These are phyloP conservation scores for Papilio machaon DNA, from an alignment of 1,140 invertebrate genomes.

Conservation along the genomic window DNA sequence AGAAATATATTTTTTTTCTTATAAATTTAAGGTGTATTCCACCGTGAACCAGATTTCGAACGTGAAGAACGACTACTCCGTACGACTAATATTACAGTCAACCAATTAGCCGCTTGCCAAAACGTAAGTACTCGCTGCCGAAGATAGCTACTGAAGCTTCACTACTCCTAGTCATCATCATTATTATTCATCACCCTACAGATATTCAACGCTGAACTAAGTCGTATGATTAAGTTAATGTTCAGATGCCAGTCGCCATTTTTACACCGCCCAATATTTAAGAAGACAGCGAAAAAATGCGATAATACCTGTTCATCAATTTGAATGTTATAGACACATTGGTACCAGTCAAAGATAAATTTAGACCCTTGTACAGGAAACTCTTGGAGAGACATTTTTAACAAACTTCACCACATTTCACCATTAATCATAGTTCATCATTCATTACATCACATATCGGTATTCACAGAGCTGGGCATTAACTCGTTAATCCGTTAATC, in stretches of 20 bases:
- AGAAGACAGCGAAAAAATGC: neutral
- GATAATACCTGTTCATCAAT: neutral
- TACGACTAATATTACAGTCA: slow-evolving; percentile 70
- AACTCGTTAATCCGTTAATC: no score
- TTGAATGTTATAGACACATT: neutral
- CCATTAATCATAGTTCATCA: neutral
- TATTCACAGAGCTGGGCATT: no score
- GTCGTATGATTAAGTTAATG: neutral
- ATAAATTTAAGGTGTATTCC: slow-evolving; percentile 58
- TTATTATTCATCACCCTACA: neutral
- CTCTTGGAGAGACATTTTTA: neutral
- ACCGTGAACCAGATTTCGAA: slow-evolving; percentile 69
- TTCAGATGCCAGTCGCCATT: neutral
- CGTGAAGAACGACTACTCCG: slow-evolving; percentile 62
- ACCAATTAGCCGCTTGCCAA: slow-evolving; percentile 65
- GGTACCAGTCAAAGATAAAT: neutral
- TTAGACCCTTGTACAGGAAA: neutral
- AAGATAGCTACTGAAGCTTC: neutral
- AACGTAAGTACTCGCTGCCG: slow-evolving; percentile 57
- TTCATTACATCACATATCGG: neutral
- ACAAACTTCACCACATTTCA: neutral
- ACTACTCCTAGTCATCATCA: neutral
- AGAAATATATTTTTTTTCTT: neutral
- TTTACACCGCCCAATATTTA: neutral
- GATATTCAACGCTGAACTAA: neutral